Conservation (phyloP, 2,113 vertebrate genomes). For the Mesocricetus auratus region DNA sequence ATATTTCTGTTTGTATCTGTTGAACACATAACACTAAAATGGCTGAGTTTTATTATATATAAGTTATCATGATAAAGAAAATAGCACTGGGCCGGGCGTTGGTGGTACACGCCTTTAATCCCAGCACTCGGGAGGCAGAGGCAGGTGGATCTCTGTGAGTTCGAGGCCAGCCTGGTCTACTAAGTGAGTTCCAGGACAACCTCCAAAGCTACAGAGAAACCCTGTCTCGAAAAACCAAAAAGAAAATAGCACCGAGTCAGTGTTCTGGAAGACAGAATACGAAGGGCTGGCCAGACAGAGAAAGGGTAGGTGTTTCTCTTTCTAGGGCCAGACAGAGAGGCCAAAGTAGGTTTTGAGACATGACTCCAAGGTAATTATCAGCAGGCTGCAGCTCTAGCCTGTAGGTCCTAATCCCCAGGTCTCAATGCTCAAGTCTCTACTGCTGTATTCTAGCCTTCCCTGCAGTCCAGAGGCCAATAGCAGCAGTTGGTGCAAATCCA, state of each 20-base stretch:
- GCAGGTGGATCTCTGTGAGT: too few species aligned
- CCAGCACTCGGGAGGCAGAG: too few species aligned
- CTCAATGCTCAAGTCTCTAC: slow-evolving; percentile 58
- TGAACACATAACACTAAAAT: neutral
- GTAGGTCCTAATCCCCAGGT: slow-evolving; percentile 38
- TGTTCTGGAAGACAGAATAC: neutral
- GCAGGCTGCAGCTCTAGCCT: neutral
- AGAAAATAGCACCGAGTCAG: too few species aligned
- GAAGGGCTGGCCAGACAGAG: neutral
- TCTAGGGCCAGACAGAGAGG: slow-evolving; percentile 27
- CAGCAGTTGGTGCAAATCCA: slow-evolving; percentile 60
- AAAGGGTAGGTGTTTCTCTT: slow-evolving; percentile 2
- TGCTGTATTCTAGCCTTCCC: slow-evolving; percentile 58
- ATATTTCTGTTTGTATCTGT: neutral
- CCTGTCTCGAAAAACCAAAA: too few species aligned
- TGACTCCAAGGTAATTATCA: slow-evolving; percentile 55
- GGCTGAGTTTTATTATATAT: neutral
- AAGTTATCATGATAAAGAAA: neutral
- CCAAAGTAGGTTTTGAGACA: slow-evolving; percentile 33
- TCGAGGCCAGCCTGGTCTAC: too few species aligned
- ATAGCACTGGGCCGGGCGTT: too few species aligned
- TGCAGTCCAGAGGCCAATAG: slow-evolving; percentile 58
- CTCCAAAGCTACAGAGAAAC: too few species aligned
- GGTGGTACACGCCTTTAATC: too few species aligned
- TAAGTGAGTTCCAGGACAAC: too few species aligned